These are phyloP conservation scores for Lycodopsis pacificus DNA, from an alignment of 2,797 vertebrate genomes.

Conservation along the genomic window DNA sequence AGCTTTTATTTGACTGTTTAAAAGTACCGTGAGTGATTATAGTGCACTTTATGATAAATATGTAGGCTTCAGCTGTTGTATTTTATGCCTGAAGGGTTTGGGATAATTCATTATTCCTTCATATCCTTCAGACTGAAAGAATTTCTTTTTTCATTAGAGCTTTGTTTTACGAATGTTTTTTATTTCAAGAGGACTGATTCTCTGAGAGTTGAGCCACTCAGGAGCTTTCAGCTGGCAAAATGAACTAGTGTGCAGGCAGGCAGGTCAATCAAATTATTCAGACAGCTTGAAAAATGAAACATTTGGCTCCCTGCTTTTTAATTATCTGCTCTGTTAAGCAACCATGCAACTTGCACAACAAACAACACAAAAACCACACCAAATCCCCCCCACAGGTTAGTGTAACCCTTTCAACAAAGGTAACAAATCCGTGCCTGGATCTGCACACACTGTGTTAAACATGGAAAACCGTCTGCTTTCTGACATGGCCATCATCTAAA, in stretches of 20 bases:
- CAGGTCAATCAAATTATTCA: conserved; percentile 46
- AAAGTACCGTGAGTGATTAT: background rate
- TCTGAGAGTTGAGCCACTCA: conserved; percentile 17
- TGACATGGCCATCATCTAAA: conserved; percentile 29
- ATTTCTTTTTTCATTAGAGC: conserved; percentile 15
- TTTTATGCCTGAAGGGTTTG: conserved; percentile 23
- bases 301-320: conserved; percentile 44
- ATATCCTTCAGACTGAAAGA: conserved; percentile 44
- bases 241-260: conserved; percentile 5
- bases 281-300: conserved; percentile 33
- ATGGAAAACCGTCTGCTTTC: conserved; percentile 6
- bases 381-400: background rate
- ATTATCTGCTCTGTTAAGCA: conserved; percentile 61
- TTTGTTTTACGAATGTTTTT: conserved; percentile 25
- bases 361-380: conserved; percentile 5
- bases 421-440: background rate
- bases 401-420: conserved; percentile 11
- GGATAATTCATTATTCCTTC: conserved; percentile 4
- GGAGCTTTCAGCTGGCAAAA: conserved; percentile 30
- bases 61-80: conserved; percentile 11
- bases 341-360: conserved; percentile 6
- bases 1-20: conserved; percentile 11
- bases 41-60: conserved; percentile 12
- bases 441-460: conserved; percentile 9
- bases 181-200: conserved; percentile 42